Evolutionary conservation across 2,797 vertebrate genomes (phyloP).

Genomic region (Mycteria americana): DNA sequence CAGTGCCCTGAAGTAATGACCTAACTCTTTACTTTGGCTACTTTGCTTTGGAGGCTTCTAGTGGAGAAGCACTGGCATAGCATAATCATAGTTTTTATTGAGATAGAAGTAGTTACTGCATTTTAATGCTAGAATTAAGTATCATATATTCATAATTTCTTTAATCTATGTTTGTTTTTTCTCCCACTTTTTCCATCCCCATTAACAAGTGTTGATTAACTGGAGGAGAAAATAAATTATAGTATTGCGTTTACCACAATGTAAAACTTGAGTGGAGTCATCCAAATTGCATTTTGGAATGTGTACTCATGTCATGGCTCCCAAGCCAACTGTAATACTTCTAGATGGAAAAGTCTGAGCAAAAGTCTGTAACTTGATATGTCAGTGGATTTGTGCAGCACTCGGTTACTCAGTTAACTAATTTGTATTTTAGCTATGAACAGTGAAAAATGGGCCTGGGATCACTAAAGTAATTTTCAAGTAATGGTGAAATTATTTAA

Average conservation of each 20-base stretch:
- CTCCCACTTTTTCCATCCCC: neutral
- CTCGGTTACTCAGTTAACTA: neutral
- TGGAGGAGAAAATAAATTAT: neutral
- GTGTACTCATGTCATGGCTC: neutral
- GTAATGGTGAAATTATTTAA: neutral
- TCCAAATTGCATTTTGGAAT: slow-evolving; percentile 9
- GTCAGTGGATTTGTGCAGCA: neutral
- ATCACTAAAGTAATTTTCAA: neutral
- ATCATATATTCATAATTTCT: neutral
- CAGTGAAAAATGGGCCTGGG: neutral
- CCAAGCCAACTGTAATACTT: slow-evolving; percentile 1
- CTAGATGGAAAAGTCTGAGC: slow-evolving; percentile 2
- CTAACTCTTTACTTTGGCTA: neutral
- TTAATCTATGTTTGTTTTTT: neutral
- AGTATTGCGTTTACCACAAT: neutral
- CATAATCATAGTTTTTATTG: neutral
- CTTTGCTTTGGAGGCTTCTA: neutral
- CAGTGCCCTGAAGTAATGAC: neutral
- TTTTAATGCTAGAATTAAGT: slow-evolving; percentile 11
- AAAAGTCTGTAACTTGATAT: neutral
- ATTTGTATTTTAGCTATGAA: neutral
- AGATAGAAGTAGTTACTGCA: neutral
- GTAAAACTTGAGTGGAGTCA: neutral
- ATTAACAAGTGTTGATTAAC: neutral
- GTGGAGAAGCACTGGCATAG: neutral